Evolutionary conservation across 1,140 invertebrate genomes (phyloP).

Genomic region (Aphaenogaster rudis): DNA sequence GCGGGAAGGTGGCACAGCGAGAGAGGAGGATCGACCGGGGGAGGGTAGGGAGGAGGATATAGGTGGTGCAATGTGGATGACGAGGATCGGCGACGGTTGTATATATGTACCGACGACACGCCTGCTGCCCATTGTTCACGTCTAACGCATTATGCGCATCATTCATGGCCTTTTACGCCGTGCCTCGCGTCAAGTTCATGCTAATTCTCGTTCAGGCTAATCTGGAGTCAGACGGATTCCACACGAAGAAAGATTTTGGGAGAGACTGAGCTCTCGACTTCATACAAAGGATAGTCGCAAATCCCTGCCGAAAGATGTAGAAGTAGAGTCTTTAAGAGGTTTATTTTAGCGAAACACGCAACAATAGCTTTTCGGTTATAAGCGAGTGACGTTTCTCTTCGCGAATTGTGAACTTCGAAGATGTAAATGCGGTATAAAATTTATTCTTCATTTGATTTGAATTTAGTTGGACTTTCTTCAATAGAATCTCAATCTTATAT

Average conservation of each 20-base stretch:
- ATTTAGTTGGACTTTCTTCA: neutral
- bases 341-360: neutral
- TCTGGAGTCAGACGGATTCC: constrained; percentile 12
- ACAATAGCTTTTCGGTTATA: neutral
- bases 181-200: constrained; percentile 43
- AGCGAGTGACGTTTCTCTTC: neutral
- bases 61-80: constrained; percentile 72
- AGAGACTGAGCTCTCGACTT: neutral
- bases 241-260: neutral
- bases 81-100: constrained; percentile 70
- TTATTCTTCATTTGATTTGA: neutral
- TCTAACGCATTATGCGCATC: constrained; percentile 69
- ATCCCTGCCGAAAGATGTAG: neutral
- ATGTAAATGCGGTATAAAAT: neutral
- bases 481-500: neutral
- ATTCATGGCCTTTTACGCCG: constrained; percentile 69
- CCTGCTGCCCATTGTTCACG: constrained; percentile 78
- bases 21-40: neutral
- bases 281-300: neutral
- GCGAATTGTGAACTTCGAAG: neutral
- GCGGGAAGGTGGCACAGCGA: constrained; percentile 15
- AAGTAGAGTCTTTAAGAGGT: neutral
- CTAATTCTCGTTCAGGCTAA: constrained; percentile 36
- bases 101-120: constrained; percentile 78
- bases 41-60: neutral